Conservation (phyloP, 2,113 vertebrate genomes). For the Aegotheles bennettii region DNA sequence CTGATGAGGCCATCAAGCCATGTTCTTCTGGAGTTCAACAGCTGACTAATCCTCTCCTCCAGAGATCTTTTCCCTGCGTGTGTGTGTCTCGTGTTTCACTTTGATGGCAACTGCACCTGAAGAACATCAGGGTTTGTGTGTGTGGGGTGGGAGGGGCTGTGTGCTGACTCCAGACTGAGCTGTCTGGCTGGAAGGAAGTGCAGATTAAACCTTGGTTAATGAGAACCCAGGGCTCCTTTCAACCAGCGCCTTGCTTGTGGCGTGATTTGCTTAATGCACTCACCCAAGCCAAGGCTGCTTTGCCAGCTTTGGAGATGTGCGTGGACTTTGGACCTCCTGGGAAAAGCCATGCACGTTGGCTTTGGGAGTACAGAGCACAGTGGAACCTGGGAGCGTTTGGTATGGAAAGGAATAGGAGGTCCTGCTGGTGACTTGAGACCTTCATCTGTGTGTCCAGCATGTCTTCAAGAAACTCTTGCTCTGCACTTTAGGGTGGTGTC, state of each 20-base stretch:
- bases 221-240: not conserved
- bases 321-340: not conserved
- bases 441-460: fast-evolving
- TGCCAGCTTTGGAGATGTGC: not conserved
- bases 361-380: fast-evolving
- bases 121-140: not conserved
- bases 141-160: not conserved
- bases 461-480: not conserved
- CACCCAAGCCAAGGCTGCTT: not conserved
- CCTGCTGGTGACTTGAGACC: not conserved
- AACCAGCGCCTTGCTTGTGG: not conserved
- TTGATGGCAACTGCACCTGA: not conserved
- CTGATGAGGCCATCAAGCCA: not conserved
- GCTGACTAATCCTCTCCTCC: not conserved
- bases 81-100: not conserved
- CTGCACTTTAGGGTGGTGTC: not conserved
- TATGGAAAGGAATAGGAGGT: not conserved
- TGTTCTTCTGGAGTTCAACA: not conserved
- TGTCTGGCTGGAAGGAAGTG: constrained; percentile 15
- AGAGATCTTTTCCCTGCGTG: not conserved
- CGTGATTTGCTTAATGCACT: not conserved
- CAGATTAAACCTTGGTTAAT: not conserved
- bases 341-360: fast-evolving
- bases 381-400: not conserved
- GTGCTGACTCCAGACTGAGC: not conserved